These are phyloP conservation scores for Oreochromis spilurus DNA, from an alignment of 2,113 vertebrate species.

Conservation along the genomic window DNA sequence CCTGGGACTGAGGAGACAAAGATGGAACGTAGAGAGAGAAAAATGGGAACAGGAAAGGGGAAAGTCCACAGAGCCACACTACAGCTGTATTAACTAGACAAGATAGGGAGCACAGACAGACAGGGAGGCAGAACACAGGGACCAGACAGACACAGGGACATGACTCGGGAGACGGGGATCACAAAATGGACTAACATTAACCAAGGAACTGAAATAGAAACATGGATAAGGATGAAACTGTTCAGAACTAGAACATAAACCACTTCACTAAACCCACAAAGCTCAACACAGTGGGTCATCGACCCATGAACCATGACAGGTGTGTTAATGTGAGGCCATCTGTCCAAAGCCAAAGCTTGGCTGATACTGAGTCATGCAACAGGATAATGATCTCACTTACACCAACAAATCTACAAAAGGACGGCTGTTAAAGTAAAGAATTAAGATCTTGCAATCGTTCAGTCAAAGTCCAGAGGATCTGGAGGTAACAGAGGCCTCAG, in stretches of 20 bases:
- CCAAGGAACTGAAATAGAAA: background rate
- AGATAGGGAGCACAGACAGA: background rate
- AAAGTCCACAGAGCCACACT: background rate
- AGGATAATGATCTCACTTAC: background rate
- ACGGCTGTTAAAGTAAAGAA: background rate
- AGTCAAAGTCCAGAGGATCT: background rate
- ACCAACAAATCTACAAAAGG: background rate
- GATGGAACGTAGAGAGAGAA: background rate
- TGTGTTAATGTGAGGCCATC: background rate
- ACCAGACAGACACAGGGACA: background rate
- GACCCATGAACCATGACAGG: background rate
- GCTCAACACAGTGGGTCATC: background rate
- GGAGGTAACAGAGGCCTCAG: background rate
- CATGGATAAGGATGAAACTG: background rate
- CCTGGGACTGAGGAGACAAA: background rate
- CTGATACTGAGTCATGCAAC: background rate
- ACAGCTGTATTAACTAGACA: background rate
- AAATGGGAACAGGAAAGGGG: background rate
- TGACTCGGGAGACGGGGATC: background rate
- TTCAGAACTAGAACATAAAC: background rate
- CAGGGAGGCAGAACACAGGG: background rate
- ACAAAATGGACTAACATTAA: background rate
- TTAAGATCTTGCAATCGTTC: background rate
- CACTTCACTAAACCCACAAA: background rate
- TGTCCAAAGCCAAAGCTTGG: background rate